Conservation (phyloP, 2,113 vertebrate genomes). For the Zootoca vivipara region DNA sequence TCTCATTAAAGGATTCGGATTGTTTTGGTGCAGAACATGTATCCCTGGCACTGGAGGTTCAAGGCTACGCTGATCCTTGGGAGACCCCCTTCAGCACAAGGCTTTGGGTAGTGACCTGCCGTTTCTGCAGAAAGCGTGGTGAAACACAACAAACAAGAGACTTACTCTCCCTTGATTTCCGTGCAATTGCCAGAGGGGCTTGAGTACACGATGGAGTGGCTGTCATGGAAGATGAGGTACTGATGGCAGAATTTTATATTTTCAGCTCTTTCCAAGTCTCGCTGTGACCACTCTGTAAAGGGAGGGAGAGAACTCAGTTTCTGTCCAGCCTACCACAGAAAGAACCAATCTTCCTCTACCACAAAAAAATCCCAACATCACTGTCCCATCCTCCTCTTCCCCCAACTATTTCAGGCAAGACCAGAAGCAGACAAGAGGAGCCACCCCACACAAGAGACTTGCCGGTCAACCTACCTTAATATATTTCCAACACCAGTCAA, state of each 20-base stretch:
- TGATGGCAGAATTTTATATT: slow-evolving; percentile 92
- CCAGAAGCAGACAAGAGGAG: too few species aligned
- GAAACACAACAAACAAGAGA: slow-evolving; percentile 36
- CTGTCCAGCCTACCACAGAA: neutral
- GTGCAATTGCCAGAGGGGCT: slow-evolving; percentile 92
- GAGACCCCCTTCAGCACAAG: neutral
- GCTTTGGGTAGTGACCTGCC: neutral
- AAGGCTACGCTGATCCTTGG: neutral
- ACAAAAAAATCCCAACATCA: neutral
- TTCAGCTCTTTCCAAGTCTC: slow-evolving; percentile 91
- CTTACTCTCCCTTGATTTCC: slow-evolving; percentile 93
- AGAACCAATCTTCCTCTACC: neutral
- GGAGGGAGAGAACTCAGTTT: neutral
- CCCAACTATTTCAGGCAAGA: too few species aligned
- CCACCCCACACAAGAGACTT: neutral
- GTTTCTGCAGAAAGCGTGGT: neutral
- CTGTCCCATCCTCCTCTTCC: neutral
- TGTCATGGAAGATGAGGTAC: slow-evolving; percentile 94
- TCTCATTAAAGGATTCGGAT: neutral
- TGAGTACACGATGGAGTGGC: slow-evolving; percentile 86
- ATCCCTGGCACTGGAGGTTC: neutral
- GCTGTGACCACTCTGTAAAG: slow-evolving; percentile 89
- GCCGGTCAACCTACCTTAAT: too few species aligned
- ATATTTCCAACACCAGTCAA: too few species aligned
- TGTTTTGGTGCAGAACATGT: neutral